These are phyloP conservation scores for Napeogenes inachia DNA, from an alignment of 2,888 invertebrate species.

Conservation along the genomic window DNA sequence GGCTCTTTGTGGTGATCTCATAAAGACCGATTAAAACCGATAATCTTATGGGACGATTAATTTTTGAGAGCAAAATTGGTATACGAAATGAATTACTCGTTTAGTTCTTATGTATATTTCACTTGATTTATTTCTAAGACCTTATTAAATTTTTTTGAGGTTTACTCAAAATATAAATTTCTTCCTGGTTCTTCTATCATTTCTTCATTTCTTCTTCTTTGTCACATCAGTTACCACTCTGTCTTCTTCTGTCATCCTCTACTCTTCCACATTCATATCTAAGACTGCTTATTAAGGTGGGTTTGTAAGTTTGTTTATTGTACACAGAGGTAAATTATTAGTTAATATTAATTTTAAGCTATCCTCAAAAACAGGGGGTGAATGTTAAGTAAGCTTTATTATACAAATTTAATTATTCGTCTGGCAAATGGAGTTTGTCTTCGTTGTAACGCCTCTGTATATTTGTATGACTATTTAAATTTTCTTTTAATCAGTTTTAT, in stretches of 20 bases:
- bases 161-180: too few species aligned
- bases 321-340: slow-evolving; percentile 10
- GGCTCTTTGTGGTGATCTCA: slow-evolving; percentile 21
- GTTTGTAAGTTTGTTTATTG: not conserved
- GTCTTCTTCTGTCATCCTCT: too few species aligned
- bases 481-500: slow-evolving; percentile 23
- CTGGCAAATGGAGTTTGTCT: slow-evolving; percentile 42
- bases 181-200: too few species aligned
- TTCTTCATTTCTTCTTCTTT: too few species aligned
- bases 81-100: not conserved
- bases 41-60: slow-evolving; percentile 4
- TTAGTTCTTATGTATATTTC: not conserved
- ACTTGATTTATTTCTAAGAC: too few species aligned
- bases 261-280: not conserved
- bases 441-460: slow-evolving; percentile 33
- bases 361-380: slow-evolving; percentile 36
- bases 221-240: too few species aligned
- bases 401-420: slow-evolving; percentile 36
- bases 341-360: slow-evolving; percentile 25
- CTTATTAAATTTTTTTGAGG: too few species aligned
- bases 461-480: slow-evolving; percentile 34
- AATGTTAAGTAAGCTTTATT: slow-evolving; percentile 40
- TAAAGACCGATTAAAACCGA: slow-evolving; percentile 21
- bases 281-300: not conserved
- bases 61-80: not conserved